Conservation (phyloP, 2,113 vertebrate genomes). For the Recurvirostra avosetta region DNA sequence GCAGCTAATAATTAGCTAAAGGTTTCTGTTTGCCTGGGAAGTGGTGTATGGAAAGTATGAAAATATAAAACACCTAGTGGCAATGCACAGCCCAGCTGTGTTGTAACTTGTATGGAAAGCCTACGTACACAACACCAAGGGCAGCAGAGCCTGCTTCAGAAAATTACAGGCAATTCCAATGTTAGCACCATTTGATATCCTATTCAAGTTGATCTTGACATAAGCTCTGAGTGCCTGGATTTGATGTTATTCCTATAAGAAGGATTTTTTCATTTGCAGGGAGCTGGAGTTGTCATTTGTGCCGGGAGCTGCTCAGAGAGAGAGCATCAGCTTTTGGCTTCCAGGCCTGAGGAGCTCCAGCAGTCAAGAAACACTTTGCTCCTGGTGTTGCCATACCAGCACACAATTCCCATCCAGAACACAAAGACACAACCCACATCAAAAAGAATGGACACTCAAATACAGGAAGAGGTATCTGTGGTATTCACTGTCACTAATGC, state of each 20-base stretch:
- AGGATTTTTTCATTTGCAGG: slow-evolving; percentile 75
- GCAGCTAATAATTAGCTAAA: background rate
- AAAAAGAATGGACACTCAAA: background rate
- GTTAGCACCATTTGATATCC: background rate
- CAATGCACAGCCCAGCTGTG: background rate
- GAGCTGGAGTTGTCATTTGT: slow-evolving; percentile 98
- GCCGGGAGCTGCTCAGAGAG: slow-evolving; percentile 92
- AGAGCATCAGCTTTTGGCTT: slow-evolving; percentile 88
- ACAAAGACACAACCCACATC: slow-evolving; percentile 43
- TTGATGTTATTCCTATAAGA: slow-evolving; percentile 16
- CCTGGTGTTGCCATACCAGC: slow-evolving; percentile 58
- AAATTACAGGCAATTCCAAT: background rate
- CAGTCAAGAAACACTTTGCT: slow-evolving; percentile 46
- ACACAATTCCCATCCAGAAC: slow-evolving; percentile 39
- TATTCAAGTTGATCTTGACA: background rate
- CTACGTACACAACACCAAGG: background rate
- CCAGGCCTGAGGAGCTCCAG: slow-evolving; percentile 70
- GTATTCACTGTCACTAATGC: background rate
- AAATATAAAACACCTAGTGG: background rate
- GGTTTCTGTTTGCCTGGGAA: background rate
- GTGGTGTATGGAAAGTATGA: background rate
- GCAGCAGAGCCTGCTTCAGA: background rate
- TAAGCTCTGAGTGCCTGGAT: background rate
- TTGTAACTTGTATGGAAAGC: background rate
- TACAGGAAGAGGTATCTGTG: slow-evolving; percentile 40